These are phyloP conservation scores for Keiferia lycopersicella DNA, from an alignment of 2,888 invertebrate species.

Conservation along the genomic window DNA sequence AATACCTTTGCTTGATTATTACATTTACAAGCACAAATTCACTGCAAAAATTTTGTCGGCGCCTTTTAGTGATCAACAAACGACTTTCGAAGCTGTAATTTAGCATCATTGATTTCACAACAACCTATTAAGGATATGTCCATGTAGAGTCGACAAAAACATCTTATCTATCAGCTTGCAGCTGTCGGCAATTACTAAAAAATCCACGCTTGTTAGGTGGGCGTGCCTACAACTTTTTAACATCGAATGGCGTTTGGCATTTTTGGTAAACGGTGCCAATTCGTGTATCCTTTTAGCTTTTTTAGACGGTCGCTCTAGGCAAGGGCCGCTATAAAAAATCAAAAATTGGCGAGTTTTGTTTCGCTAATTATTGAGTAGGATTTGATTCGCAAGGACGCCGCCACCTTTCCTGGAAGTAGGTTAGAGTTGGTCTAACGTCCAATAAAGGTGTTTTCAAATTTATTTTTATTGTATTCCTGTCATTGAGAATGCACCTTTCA, in stretches of 20 bases:
- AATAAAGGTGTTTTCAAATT: conserved; percentile 19
- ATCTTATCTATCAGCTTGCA: conserved; percentile 53
- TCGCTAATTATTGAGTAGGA: conserved; percentile 44
- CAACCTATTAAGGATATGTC: conserved; percentile 54
- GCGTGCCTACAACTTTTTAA: conserved; percentile 50
- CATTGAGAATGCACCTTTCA: conserved; percentile 10
- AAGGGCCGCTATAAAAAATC: conserved; percentile 34
- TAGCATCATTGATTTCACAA: conserved; percentile 58
- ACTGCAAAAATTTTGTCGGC: conserved; percentile 27
- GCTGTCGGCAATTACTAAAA: conserved; percentile 58
- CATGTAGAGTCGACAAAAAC: conserved; percentile 49
- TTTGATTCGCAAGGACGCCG: conserved; percentile 38
- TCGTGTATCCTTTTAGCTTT: conserved; percentile 35
- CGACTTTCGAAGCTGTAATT: conserved; percentile 52
- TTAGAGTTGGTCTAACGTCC: conserved; percentile 25
- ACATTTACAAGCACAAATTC: conserved; percentile 23
- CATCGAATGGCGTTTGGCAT: conserved; percentile 47
- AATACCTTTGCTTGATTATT: conserved; percentile 17
- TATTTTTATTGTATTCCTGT: conserved; percentile 4
- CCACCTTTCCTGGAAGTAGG: conserved; percentile 37
- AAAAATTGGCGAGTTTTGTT: conserved; percentile 40
- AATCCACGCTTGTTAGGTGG: conserved; percentile 57
- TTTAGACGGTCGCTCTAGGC: conserved; percentile 37
- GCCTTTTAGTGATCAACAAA: conserved; percentile 34
- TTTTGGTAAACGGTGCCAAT: conserved; percentile 59